These are phyloP conservation scores for Uropsilus gracilis DNA, from an alignment of 2,113 vertebrate genomes.

Conservation along the genomic window DNA sequence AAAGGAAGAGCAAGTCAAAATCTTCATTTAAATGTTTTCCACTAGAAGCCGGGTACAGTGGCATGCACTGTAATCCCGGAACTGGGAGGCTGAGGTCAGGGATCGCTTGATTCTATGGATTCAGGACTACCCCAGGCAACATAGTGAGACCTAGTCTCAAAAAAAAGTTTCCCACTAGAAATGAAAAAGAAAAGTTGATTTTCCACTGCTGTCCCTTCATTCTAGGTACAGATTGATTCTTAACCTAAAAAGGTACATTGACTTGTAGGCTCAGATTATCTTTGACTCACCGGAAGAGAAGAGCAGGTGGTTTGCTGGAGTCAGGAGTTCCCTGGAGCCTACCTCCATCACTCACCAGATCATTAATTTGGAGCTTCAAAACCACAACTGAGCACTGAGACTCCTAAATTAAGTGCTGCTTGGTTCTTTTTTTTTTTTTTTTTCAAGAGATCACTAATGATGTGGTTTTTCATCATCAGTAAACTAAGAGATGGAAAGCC, in stretches of 20 bases:
- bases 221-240: background rate
- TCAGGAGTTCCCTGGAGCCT: background rate
- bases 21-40: background rate
- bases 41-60: no score
- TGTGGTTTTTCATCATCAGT: background rate
- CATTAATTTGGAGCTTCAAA: constrained; percentile 43
- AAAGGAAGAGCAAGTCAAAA: background rate
- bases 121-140: no score
- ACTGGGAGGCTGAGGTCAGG: no score
- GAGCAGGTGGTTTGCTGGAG: constrained; percentile 8
- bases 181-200: background rate
- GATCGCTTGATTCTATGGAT: no score
- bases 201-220: background rate
- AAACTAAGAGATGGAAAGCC: constrained; percentile 14
- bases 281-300: background rate
- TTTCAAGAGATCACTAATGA: constrained; percentile 12
- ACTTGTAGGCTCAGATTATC: background rate
- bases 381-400: background rate
- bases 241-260: constrained; percentile 3
- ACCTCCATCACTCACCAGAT: constrained; percentile 16
- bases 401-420: background rate
- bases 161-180: background rate
- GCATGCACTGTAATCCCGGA: no score
- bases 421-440: constrained; percentile 13
- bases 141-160: no score